phyloP scores from a whole-genome alignment of 2,888 invertebrate genomes.

The Gasteruption jaculator region DNA sequence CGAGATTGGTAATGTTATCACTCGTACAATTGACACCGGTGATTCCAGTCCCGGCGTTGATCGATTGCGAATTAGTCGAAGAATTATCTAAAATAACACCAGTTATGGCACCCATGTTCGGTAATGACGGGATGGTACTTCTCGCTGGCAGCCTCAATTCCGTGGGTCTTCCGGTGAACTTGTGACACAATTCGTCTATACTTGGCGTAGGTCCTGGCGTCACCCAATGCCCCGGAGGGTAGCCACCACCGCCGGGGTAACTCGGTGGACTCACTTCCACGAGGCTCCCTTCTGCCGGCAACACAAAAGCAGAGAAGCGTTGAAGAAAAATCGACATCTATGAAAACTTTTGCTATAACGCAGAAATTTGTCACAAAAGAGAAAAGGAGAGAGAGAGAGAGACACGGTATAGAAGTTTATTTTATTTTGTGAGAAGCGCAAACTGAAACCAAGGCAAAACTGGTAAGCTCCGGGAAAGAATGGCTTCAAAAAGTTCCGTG shows the following conservation, averaged over 20 bases:
- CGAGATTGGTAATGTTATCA: too few relatives aligned
- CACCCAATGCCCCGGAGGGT: slow-evolving; percentile 52
- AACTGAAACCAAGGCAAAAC: too few relatives aligned
- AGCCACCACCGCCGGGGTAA: slow-evolving; percentile 43
- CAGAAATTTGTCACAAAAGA: too few relatives aligned
- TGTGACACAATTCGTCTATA: slow-evolving; percentile 49
- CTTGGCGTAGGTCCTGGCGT: slow-evolving; percentile 52
- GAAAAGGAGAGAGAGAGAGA: too few relatives aligned
- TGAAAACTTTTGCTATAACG: too few relatives aligned
- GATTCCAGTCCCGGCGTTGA: slow-evolving; percentile 42
- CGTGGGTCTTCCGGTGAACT: slow-evolving; percentile 46
- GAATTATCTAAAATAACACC: slow-evolving; percentile 34
- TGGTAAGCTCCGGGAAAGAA: too few relatives aligned
- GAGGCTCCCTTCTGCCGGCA: slow-evolving; percentile 43
- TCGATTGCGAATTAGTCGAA: slow-evolving; percentile 38
- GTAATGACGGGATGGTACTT: slow-evolving; percentile 41
- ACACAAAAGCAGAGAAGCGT: slow-evolving; percentile 16
- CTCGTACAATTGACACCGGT: slow-evolving; percentile 33
- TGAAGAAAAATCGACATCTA: too few relatives aligned
- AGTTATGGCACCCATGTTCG: slow-evolving; percentile 28
- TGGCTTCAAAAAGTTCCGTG: too few relatives aligned
- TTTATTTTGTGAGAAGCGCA: too few relatives aligned
- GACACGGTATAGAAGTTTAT: too few relatives aligned
- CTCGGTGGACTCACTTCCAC: slow-evolving; percentile 48
- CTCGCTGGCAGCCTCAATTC: slow-evolving; percentile 48